A percentile compares a stretch with the other conserved stretches of the same genome.
phyloP scores from a whole-genome alignment of 2,113 vertebrate species.

The Mus spicilegus region DNA sequence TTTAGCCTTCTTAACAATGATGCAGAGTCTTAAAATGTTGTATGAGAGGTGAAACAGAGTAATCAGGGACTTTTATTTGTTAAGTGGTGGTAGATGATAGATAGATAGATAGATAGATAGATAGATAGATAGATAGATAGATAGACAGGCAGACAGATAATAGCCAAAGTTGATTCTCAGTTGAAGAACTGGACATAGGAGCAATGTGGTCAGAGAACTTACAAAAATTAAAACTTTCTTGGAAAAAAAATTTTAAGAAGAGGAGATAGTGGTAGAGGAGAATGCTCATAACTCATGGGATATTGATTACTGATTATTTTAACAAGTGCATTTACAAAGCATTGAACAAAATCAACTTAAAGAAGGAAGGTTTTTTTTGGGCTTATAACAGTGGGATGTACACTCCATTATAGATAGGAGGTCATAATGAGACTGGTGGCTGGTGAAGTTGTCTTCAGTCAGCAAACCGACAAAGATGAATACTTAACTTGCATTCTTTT shows the following conservation, averaged over 20 bases:
- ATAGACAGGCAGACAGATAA: neutral
- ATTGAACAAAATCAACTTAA: neutral
- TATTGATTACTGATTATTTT: neutral
- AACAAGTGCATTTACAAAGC: neutral
- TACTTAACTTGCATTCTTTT: neutral
- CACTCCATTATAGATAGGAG: too few species aligned
- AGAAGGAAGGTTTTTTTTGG: neutral
- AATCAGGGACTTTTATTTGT: neutral
- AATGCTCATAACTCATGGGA: neutral
- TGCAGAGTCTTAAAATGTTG: neutral
- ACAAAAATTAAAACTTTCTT: neutral
- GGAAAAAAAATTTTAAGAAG: neutral
- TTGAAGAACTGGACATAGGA: neutral
- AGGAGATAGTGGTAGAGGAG: fast-evolving
- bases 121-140: neutral
- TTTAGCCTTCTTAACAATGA: neutral
- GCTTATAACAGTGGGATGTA: neutral
- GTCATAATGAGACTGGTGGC: too few species aligned
- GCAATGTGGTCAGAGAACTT: neutral
- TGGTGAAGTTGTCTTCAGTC: neutral
- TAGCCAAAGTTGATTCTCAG: neutral
- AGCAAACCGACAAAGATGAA: neutral
- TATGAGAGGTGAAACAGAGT: neutral
- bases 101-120: neutral
- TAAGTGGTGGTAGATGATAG: neutral